phyloP scores from a whole-genome alignment of 2,888 invertebrate species.

The Danaus chrysippus region DNA sequence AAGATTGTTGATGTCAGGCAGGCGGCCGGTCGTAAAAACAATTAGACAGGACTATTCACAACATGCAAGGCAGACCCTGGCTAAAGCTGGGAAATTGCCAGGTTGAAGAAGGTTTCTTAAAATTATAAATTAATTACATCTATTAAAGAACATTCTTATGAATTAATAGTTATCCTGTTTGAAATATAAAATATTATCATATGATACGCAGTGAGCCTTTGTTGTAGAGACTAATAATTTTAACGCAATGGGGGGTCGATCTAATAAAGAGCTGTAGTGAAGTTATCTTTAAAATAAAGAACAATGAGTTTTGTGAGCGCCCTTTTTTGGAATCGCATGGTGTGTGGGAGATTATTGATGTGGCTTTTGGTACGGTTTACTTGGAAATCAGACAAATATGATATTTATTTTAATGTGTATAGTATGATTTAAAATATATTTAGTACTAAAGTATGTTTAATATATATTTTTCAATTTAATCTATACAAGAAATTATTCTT shows the following conservation, averaged over 20 bases:
- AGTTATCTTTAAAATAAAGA: conserved; percentile 49
- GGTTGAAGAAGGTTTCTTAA: too few relatives aligned
- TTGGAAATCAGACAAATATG: conserved; percentile 4
- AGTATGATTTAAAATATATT: too few relatives aligned
- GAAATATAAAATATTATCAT: conserved; percentile 3
- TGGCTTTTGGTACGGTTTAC: neutral
- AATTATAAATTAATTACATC: too few relatives aligned
- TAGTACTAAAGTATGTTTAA: too few relatives aligned
- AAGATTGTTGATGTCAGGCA: too few relatives aligned
- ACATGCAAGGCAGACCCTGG: too few relatives aligned
- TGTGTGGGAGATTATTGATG: conserved; percentile 51
- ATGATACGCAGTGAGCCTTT: neutral
- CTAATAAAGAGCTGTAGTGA: conserved; percentile 29
- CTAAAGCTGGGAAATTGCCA: too few relatives aligned
- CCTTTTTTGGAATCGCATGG: conserved; percentile 29
- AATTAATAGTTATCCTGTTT: neutral
- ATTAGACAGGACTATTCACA: too few relatives aligned
- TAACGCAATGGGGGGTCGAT: conserved; percentile 40
- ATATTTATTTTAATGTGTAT: conserved; percentile 5
- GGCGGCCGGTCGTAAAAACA: too few relatives aligned
- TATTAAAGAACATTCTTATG: too few relatives aligned
- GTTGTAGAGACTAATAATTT: conserved; percentile 20
- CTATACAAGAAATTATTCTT: too few relatives aligned
- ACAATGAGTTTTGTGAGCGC: conserved; percentile 46
- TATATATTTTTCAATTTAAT: too few relatives aligned